phyloP scores from a whole-genome alignment of 1,140 invertebrate genomes.

The Coelopa frigida region DNA sequence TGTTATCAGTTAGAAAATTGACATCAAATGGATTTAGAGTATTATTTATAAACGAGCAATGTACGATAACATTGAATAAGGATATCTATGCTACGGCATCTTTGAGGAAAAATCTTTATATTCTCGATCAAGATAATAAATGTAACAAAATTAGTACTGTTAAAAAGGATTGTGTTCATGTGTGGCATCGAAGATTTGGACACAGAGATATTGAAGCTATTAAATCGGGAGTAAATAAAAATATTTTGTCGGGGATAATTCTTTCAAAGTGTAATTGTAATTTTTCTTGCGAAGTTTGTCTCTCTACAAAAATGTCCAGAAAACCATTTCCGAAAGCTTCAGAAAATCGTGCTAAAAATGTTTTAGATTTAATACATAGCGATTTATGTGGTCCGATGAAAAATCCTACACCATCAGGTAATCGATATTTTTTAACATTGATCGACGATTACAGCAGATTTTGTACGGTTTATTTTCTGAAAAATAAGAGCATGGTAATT shows the following conservation, averaged over 20 bases:
- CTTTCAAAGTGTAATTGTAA: neutral
- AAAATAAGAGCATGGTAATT: constrained; percentile 26
- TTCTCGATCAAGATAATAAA: neutral
- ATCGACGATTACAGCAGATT: constrained; percentile 26
- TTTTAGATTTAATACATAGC: no score
- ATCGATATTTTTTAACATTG: constrained; percentile 28
- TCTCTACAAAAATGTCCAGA: neutral
- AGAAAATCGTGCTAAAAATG: no score
- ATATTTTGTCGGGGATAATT: neutral
- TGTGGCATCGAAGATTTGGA: constrained; percentile 7
- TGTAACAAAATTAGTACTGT: neutral
- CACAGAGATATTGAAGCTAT: constrained; percentile 4
- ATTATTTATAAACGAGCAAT: no score
- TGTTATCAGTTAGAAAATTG: constrained; percentile 3
- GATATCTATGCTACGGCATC: neutral
- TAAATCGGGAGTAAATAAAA: neutral
- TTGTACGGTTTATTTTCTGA: constrained; percentile 26
- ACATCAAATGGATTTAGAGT: neutral
- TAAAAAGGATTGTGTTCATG: constrained; percentile 1
- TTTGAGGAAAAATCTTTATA: constrained; percentile 1
- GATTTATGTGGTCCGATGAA: no score
- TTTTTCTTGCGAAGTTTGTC: constrained; percentile 1
- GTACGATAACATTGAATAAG: no score
- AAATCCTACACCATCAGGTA: no score
- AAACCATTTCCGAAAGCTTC: no score